These are phyloP conservation scores for Callosobruchus maculatus DNA, from an alignment of 2,888 invertebrate genomes.

Conservation along the genomic window DNA sequence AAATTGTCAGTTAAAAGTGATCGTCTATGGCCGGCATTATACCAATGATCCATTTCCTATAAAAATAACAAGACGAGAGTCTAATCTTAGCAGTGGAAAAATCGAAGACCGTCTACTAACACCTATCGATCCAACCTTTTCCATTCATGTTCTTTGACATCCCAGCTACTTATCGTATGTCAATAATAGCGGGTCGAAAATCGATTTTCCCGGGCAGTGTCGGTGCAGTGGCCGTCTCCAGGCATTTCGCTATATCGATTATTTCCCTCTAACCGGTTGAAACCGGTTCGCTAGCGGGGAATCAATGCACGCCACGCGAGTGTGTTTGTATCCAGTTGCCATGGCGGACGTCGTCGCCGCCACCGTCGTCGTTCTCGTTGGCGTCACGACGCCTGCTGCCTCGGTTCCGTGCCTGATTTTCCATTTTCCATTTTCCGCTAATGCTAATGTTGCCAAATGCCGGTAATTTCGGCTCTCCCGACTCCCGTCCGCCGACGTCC, in stretches of 20 bases:
- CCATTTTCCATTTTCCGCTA: too few species aligned
- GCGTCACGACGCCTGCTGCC: too few species aligned
- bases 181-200: constrained; percentile 19
- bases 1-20: too few species aligned
- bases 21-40: too few species aligned
- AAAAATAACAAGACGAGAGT: background rate
- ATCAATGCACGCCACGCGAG: constrained; percentile 44
- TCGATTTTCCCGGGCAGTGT: constrained; percentile 37
- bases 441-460: constrained; percentile 1
- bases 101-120: too few species aligned
- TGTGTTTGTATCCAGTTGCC: constrained; percentile 46
- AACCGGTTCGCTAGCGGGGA: constrained; percentile 18
- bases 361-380: too few species aligned
- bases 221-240: constrained; percentile 21
- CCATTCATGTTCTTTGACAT: background rate
- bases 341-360: constrained; percentile 20
- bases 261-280: constrained; percentile 39
- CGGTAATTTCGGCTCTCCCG: background rate
- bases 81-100: background rate
- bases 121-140: background rate
- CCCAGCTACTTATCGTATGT: background rate
- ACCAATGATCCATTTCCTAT: too few species aligned
- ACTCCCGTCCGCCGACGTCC: background rate
- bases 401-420: background rate
- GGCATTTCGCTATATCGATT: constrained; percentile 42